Evolutionary conservation across 1,140 invertebrate species (phyloP), one percentile per base, ranked within the genome.

Genomic region (Zaprionus ornatus): DNA sequence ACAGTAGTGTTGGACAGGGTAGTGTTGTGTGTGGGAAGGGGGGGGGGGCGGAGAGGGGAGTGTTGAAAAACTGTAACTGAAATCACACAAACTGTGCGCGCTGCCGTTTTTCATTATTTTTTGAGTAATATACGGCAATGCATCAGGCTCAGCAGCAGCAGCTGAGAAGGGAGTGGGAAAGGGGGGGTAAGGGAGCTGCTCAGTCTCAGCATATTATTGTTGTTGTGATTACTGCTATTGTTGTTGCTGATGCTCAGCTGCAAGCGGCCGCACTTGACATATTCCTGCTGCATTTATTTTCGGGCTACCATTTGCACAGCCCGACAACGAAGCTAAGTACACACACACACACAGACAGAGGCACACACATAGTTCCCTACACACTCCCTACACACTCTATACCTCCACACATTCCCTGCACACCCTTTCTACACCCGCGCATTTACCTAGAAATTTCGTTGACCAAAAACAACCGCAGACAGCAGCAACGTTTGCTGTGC

Each of bases 121-220:
- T 87, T 77, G 84, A 87, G 84, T 87, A 83, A 87, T 87, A 88
- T 88, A 60, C 66, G 84, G 84, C 77, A 83, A 87, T 87, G 84
- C 84, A 87, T 87, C 83, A 87, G 80, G 70, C 80, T 83, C 79
- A 86, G 79, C 50, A 32, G 37, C 37, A 15, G 40, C 76, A 78
- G 29, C 9, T 29, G 9, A 29, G 66, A 35, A 4, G 7, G 6
- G 1, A 45, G 42, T 6, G n/a, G 42, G 6, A 7, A 54, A 12
- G 12, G 50, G 13, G 29, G 13, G 12, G 1, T 29, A 0, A 15
- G 37, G 1, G 12, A n/a, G 37, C 15, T 40, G 21, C 70, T 75
- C 67, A 61, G 68, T 57, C 54, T 61, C 21, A 74, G 56, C 40
- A 55, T 29, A 23, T 72, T 77, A 60, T 77, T 81, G 52, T 68